phyloP scores from a whole-genome alignment of 2,113 vertebrate genomes.

The Eonycteris spelaea region DNA sequence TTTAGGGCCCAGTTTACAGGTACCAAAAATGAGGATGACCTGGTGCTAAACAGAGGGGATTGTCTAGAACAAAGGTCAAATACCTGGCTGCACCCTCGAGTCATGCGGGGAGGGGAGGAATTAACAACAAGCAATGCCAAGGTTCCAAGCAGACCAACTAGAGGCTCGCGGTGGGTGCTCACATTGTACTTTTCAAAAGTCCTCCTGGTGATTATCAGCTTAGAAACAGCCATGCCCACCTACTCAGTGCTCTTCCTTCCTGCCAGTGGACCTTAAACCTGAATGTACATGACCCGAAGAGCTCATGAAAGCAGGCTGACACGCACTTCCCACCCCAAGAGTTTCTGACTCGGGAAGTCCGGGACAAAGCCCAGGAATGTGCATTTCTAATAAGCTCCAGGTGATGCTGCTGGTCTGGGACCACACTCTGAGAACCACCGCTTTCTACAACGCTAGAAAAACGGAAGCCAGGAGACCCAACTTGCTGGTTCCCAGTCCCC shows the following conservation, averaged over 20 bases:
- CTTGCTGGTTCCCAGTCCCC: neutral
- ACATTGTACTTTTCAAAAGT: neutral
- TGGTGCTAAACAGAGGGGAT: neutral
- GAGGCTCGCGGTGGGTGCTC: neutral
- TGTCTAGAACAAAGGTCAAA: neutral
- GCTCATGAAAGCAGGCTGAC: neutral
- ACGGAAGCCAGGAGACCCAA: neutral
- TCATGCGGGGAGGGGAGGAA: neutral
- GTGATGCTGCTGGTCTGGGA: neutral
- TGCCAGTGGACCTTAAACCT: neutral
- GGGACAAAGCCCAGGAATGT: neutral
- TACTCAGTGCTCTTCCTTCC: neutral
- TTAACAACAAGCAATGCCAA: neutral
- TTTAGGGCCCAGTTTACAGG: neutral
- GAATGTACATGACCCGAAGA: neutral
- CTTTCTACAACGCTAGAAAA: neutral
- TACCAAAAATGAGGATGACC: neutral
- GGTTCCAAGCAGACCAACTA: neutral
- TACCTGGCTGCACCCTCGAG: neutral
- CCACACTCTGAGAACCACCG: neutral
- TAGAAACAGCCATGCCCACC: neutral
- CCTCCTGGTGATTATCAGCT: neutral
- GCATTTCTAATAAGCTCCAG: neutral
- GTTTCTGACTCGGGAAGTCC: neutral
- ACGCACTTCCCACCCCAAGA: rapidly evolving